A percentile compares a stretch with the other conserved stretches of the same genome.
These are phyloP conservation scores for Malaclemys terrapin DNA, from an alignment of 2,113 vertebrate genomes.

Conservation along the genomic window DNA sequence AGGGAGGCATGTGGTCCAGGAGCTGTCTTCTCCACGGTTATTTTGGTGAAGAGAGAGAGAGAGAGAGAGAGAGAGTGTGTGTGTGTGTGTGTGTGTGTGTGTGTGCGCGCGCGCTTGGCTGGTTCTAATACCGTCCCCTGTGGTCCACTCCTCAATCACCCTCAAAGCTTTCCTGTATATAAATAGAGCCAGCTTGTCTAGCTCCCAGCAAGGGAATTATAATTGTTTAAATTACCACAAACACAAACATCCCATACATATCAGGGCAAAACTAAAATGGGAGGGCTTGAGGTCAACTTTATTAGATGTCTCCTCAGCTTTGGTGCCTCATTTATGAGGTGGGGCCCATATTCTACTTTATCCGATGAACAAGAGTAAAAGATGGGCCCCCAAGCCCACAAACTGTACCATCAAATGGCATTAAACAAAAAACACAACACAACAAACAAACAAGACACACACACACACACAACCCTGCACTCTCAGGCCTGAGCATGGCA, in stretches of 20 bases:
- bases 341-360: not conserved
- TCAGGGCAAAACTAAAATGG: not conserved
- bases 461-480: not conserved
- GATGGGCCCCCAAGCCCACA: not conserved
- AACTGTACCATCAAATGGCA: not conserved
- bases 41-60: not conserved
- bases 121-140: slow-evolving; percentile 50
- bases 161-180: slow-evolving; percentile 34
- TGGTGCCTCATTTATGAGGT: not conserved
- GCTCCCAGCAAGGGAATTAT: not conserved
- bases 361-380: not conserved
- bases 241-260: not conserved
- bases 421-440: not conserved
- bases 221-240: not conserved
- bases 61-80: not conserved
- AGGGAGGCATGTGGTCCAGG: slow-evolving; percentile 14
- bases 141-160: slow-evolving; percentile 19
- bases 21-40: not conserved
- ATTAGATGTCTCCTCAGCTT: not conserved
- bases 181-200: slow-evolving; percentile 51
- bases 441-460: not conserved
- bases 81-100: not conserved
- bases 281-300: not conserved
- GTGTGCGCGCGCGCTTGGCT: not conserved
- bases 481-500: not conserved